phyloP scores from a whole-genome alignment of 2,113 vertebrate genomes.

The Solenodon paradoxus region DNA sequence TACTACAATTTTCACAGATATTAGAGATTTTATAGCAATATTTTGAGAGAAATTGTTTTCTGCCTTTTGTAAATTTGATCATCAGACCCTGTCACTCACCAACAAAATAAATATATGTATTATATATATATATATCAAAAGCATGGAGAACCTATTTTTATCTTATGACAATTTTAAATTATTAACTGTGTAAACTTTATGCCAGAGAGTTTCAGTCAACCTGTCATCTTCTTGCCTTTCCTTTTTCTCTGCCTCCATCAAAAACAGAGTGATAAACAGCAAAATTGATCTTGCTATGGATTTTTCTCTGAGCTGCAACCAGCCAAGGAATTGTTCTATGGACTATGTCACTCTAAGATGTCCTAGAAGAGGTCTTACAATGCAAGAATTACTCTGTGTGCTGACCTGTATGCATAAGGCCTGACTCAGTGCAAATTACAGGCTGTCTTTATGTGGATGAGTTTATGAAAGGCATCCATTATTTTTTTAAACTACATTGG shows the following conservation, averaged over 20 bases:
- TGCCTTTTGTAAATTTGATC: conserved; percentile 7
- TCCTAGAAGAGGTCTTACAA: neutral
- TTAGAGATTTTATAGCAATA: neutral
- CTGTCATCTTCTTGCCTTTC: neutral
- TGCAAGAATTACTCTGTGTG: neutral
- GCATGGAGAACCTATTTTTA: neutral
- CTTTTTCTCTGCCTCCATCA: neutral
- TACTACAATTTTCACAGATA: neutral
- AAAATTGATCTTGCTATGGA: conserved; percentile 53
- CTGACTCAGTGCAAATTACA: conserved; percentile 26
- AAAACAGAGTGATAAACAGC: neutral
- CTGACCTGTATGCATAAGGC: neutral
- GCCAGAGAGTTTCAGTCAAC: neutral
- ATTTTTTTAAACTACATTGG: neutral
- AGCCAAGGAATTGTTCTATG: conserved; percentile 42
- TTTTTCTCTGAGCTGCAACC: conserved; percentile 35
- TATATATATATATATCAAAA: neutral
- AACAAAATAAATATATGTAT: neutral
- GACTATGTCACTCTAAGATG: neutral
- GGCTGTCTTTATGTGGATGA: neutral
- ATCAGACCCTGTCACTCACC: neutral
- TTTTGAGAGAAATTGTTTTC: neutral
- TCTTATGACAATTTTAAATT: neutral
- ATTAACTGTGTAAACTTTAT: neutral
- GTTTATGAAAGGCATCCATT: conserved; percentile 19